Evolutionary conservation across 2,888 invertebrate genomes (phyloP), one percentile per base, ranked within the genome.

Genomic region (Aspidapion aeneum): DNA sequence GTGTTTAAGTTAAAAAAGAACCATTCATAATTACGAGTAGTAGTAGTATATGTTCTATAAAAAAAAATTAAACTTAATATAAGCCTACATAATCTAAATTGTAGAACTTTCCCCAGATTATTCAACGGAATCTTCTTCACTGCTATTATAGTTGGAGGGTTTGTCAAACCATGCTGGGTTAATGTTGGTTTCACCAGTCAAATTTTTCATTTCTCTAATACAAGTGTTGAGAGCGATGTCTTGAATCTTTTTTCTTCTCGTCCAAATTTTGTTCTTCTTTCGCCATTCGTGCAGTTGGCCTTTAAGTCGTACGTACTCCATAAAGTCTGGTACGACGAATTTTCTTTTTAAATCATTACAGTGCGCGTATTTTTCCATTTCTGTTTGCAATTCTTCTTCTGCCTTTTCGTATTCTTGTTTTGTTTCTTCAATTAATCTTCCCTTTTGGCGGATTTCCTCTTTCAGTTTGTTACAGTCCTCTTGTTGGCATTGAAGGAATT

Each of bases 281-380:
- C 64, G 66, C 21, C 70, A 55, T 18, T 70, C 70, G 58, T 64
- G 60, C 5, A 73, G 48, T 59, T 85, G 82, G 0, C 81, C 79
- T 69, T 86, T 85, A 0, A 84, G 77, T 48, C 76, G 75, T 0
- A 87, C 83, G 49, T 86, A 87, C 0, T 86, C 85, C 80, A 86
- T 80, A 1, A 86, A 75, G 63, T 85, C 83, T 0, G 87, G 87
- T 0, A 85, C 77, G 64, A 71, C 65, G 61, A 71, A 72, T 1
- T 80, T 79, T 5, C 74, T 70, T 58, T 80, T 75, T 0, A 84
- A 74, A 64, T 78, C 77, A 55, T 68, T 71, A 18, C 73, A 69
- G 51, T 68, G 63, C n/a, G 71, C 68, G 51, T 68, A 71, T 63
- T 80, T 81, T 1, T 74, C 72, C 35, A 75, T 73, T 1, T 82